Conservation (phyloP, 2,797 vertebrate species). For the Ceryle rudis region DNA sequence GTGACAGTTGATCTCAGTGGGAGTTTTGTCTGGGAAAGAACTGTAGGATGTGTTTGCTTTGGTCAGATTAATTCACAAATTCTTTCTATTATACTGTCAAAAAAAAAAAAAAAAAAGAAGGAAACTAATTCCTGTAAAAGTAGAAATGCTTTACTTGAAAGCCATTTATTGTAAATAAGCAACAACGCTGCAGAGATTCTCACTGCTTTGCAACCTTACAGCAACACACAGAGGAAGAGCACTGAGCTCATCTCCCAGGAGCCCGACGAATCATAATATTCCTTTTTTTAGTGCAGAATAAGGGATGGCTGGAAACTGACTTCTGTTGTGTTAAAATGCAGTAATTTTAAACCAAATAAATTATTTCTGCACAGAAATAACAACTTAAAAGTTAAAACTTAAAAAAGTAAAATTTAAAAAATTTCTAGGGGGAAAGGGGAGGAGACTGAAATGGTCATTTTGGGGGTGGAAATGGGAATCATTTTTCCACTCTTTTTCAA, state of each 20-base stretch:
- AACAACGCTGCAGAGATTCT: background rate
- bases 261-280: background rate
- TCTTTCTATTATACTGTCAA: background rate
- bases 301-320: background rate
- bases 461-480: background rate
- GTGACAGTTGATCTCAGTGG: constrained; percentile 49
- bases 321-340: background rate
- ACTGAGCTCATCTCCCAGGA: background rate
- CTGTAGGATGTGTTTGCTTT: constrained; percentile 21
- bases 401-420: background rate
- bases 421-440: background rate
- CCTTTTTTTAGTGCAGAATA: background rate
- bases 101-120: background rate
- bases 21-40: constrained; percentile 43
- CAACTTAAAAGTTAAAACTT: background rate
- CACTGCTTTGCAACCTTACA: background rate
- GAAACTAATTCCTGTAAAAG: background rate
- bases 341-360: background rate
- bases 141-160: background rate
- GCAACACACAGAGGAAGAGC: background rate
- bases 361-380: background rate
- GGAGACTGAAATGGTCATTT: background rate
- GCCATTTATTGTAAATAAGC: background rate
- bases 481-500: background rate
- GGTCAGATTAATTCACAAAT: constrained; percentile 16